Evolutionary conservation across 2,113 vertebrate species (phyloP).

Genomic region (Phaethornis superciliosus): DNA sequence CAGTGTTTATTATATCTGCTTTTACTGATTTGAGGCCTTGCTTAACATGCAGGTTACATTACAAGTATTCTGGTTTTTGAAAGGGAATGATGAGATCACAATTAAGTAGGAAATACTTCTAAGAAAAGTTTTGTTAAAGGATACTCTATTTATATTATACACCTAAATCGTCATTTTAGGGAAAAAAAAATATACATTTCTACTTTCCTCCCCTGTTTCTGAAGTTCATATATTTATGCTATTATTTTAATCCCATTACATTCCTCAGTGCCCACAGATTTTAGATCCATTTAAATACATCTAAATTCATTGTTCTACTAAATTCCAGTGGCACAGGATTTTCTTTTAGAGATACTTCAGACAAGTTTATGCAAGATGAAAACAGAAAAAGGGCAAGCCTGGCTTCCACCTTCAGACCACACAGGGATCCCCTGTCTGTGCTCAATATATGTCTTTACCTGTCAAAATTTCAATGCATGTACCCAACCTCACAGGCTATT

Average conservation of each 20-base stretch:
- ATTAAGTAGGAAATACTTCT: not conserved
- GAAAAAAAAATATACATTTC: not conserved
- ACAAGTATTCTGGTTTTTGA: not conserved
- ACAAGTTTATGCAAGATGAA: not conserved
- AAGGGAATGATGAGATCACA: not conserved
- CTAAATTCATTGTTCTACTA: not conserved
- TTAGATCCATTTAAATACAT: not conserved
- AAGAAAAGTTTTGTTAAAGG: not conserved
- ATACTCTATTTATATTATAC: not conserved
- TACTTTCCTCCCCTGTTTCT: not conserved
- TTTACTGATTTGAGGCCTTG: not conserved
- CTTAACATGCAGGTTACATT: not conserved
- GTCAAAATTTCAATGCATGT: not conserved
- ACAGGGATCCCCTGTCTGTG: not conserved
- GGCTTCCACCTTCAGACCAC: not conserved
- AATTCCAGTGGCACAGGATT: not conserved
- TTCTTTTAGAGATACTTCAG: conserved; percentile 1
- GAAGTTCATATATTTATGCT: not conserved
- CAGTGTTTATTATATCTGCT: not conserved
- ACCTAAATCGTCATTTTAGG: not conserved
- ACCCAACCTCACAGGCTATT: not conserved
- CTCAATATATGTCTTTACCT: not conserved
- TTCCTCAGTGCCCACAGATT: not conserved
- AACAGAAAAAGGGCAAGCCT: not conserved
- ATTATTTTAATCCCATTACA: not conserved